phyloP scores from a whole-genome alignment of 2,888 invertebrate genomes.

The Chouioia cunea region DNA sequence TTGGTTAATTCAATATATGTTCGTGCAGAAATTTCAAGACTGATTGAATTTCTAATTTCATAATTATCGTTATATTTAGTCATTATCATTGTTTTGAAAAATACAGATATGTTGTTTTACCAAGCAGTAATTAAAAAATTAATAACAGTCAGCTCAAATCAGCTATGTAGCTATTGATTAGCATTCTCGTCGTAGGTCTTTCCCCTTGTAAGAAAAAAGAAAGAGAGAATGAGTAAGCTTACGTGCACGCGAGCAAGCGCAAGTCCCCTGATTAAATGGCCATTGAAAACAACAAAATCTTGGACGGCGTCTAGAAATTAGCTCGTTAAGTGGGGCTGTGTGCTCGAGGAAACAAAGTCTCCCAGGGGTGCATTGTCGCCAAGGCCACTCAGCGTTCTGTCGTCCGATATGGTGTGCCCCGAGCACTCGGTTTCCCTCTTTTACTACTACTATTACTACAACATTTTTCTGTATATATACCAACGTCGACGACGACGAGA shows the following conservation, averaged over 20 bases:
- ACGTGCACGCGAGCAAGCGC: not conserved
- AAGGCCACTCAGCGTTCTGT: not conserved
- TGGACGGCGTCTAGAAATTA: conserved; percentile 30
- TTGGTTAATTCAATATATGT: too few relatives aligned
- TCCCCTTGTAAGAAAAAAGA: not conserved
- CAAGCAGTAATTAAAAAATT: not conserved
- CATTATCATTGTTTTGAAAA: too few relatives aligned
- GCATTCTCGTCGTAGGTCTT: too few relatives aligned
- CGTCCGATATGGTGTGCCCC: not conserved
- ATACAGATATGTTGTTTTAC: too few relatives aligned
- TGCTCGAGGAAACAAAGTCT: conserved; percentile 33
- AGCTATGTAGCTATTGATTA: too few relatives aligned
- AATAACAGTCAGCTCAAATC: too few relatives aligned
- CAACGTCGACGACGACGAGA: too few relatives aligned
- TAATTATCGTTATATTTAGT: too few relatives aligned
- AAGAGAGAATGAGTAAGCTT: conserved; percentile 11
- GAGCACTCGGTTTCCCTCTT: not conserved
- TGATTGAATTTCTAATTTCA: too few relatives aligned
- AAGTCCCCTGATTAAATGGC: conserved; percentile 20
- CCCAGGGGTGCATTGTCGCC: conserved; percentile 7
- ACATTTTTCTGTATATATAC: too few relatives aligned
- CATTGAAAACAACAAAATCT: conserved; percentile 24
- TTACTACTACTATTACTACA: not conserved
- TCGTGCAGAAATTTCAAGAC: too few relatives aligned
- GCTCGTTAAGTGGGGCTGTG: conserved; percentile 29